Evolutionary conservation across 2,888 invertebrate genomes (phyloP).

Genomic region (Synergus gifuensis): DNA sequence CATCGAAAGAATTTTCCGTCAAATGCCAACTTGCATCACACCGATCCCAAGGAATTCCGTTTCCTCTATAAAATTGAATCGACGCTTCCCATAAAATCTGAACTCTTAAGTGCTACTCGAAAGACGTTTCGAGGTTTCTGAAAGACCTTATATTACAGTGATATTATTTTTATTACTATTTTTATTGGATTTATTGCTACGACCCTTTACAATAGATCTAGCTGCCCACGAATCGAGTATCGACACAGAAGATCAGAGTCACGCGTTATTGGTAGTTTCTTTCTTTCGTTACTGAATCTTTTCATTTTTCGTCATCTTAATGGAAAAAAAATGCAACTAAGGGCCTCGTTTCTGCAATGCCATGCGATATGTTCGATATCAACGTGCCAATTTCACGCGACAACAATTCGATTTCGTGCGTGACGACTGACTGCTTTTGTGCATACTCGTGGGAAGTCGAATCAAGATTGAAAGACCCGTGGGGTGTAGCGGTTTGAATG

Average conservation of each 20-base stretch:
- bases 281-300: background rate
- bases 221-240: background rate
- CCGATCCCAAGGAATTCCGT: background rate
- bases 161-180: slow-evolving; percentile 18
- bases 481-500: slow-evolving; percentile 3
- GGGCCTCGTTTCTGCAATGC: background rate
- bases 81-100: background rate
- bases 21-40: background rate
- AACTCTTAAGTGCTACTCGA: background rate
- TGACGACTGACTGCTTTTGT: slow-evolving; percentile 27
- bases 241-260: background rate
- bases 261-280: background rate
- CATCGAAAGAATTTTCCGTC: background rate
- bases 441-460: slow-evolving; percentile 31
- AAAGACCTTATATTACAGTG: background rate
- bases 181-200: slow-evolving; percentile 17
- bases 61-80: background rate
- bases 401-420: slow-evolving; percentile 37
- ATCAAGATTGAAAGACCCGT: slow-evolving; percentile 11
- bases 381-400: slow-evolving; percentile 32
- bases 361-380: slow-evolving; percentile 23
- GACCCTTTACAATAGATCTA: slow-evolving; percentile 22
- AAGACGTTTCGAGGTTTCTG: background rate
- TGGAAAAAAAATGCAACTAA: slow-evolving; percentile 22
- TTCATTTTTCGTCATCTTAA: background rate